Evolutionary conservation across 2,797 vertebrate genomes (phyloP).

Genomic region (Manis pentadactyla): DNA sequence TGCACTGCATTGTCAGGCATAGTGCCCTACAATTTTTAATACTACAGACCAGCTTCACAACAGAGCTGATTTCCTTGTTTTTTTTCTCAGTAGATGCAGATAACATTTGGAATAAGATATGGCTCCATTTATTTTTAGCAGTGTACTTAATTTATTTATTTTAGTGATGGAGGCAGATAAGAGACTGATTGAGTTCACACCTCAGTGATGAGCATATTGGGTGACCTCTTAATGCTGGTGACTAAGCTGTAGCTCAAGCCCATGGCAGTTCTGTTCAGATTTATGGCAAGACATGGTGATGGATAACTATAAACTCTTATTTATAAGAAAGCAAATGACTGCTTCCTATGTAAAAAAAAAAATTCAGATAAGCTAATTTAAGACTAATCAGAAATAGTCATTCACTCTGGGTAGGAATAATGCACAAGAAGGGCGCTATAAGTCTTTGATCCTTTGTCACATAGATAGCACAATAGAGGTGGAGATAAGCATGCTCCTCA

Average conservation of each 20-base stretch:
- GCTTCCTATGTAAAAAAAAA: constrained; percentile 20
- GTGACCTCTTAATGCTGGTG: neutral
- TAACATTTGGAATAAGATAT: constrained; percentile 21
- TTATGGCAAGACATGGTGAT: constrained; percentile 16
- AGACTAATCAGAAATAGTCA: constrained; percentile 60
- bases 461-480: neutral
- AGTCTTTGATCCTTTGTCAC: constrained; percentile 45
- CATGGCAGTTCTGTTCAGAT: constrained; percentile 34
- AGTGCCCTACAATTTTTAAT: neutral
- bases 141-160: constrained; percentile 59
- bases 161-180: constrained; percentile 41
- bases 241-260: neutral
- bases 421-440: neutral
- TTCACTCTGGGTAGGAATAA: constrained; percentile 48
- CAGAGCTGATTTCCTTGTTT: neutral
- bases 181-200: constrained; percentile 42
- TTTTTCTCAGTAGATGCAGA: constrained; percentile 33
- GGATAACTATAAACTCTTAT: constrained; percentile 25
- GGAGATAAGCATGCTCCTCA: neutral
- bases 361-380: constrained; percentile 63
- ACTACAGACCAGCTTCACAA: neutral
- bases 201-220: constrained; percentile 23
- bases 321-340: constrained; percentile 58
- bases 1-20: neutral
- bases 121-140: constrained; percentile 46